Base-by-base conservation (phyloP, 2,113 vertebrate species). In the Pteropus alecto region DNA sequence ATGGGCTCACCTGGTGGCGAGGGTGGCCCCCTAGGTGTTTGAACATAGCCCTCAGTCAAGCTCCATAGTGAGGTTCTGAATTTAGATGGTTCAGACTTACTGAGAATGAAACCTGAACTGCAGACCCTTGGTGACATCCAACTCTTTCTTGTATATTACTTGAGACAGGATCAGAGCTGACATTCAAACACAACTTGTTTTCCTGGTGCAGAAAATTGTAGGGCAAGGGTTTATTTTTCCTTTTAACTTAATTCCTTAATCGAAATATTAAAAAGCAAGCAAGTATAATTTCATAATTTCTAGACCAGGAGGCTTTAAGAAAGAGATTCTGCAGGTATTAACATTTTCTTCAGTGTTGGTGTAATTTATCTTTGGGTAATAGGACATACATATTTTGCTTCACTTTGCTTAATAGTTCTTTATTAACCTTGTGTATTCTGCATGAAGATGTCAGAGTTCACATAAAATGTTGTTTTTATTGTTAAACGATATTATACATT, bases 141-240 rank as follows among this genome's bases (percentile, higher is more conserved):
- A 14, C 22, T 5, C 0, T 24, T 81, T 26, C 33, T 60, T 48
- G 16, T 68, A 24, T n/a, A 46, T 93, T 87, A 93, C 56, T 30
- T 38, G 79, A 74, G 54, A 67, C 68, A 54, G 60, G 10, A 85
- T 92, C 56, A 35, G 78, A 70, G n/a, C 26, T 56, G 67, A 77
- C 82, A 86, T 41, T n/a, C 38, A 58, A 95, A 84, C 63, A 43
- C 28, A 90, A 51, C 21, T 74, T 73, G n/a, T 87, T 95, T 95
- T 61, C 35, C 84, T 73, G 33, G 48, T 60, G 56, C 38, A 91
- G 65, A 92, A 63, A 83, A 92, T 48, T 38, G 7, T 51, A 46
- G 24, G 58, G 68, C 38, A 83, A 33, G 74, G 5, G 26, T 74
- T 89, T 11, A 60, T 51, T 63, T 76, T 89, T 74, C 35, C 33